These are phyloP conservation scores for Corythornis vintsioides DNA, from an alignment of 2,113 vertebrate species.

Conservation along the genomic window DNA sequence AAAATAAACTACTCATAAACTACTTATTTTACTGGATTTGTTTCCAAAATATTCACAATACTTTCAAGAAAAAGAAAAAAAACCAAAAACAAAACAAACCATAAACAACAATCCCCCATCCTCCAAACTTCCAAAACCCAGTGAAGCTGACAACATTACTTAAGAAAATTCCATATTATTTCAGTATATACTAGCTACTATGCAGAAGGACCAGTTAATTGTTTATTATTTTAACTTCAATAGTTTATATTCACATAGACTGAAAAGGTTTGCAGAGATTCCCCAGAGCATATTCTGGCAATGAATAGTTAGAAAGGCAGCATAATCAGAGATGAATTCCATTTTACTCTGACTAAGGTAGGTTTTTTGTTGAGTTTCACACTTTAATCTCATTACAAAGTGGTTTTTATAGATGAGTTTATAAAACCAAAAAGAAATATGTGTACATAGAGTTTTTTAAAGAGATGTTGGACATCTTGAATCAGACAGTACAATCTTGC, in stretches of 20 bases:
- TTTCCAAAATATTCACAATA: not conserved
- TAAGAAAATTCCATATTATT: not conserved
- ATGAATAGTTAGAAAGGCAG: not conserved
- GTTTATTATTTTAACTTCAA: conserved; percentile 43
- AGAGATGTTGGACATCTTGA: not conserved
- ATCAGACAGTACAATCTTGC: not conserved
- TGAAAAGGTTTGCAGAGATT: not conserved
- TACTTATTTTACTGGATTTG: not conserved
- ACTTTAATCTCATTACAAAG: not conserved
- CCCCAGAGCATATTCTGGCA: not conserved
- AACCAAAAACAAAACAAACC: not conserved
- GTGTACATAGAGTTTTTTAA: not conserved
- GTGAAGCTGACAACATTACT: not conserved
- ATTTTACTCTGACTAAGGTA: not conserved
- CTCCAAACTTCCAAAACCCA: not conserved
- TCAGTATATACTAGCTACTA: not conserved
- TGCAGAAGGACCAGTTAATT: not conserved
- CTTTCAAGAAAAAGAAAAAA: not conserved
- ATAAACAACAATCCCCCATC: no score
- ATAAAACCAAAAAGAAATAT: not conserved
- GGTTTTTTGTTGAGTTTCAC: not conserved
- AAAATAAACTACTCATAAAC: not conserved
- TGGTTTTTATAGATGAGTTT: not conserved
- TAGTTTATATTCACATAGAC: not conserved
- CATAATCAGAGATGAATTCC: not conserved